Evolutionary conservation across 64 coral and sea anemone species (phyloP), one percentile per base, ranked within the genome.

Genomic region (Pocillopora damicornis): DNA sequence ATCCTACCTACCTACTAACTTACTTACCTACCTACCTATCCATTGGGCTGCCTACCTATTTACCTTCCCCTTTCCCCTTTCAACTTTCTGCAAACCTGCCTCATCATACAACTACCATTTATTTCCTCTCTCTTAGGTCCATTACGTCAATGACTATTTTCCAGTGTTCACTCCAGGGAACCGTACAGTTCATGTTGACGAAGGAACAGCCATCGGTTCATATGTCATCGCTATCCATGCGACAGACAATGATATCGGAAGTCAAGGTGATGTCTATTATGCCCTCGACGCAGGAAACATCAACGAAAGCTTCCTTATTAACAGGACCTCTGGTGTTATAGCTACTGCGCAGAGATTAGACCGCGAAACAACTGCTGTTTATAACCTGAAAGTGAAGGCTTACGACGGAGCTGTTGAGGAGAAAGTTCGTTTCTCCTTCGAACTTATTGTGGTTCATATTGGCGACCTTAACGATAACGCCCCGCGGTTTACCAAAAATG

Each of bases 131-230:
- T 79, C 51, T 59, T 74, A 93, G 87, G 92, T 89, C 0, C 74
- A 63, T 74, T 93, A 93, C 75, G 81, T 93, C 73, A 93, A 93
- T 87, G 92, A 93, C 23, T 93, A 86, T 58, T 72, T 75, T n/a
- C 92, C 92, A 85, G 87, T 88, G 13, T 89, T 93, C 71, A 38
- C 60, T 37, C 73, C 61, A 58, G 26, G 58, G 60, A 93, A 75
- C 18, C 66, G 26, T 1, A 51, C 30, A 0, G 75, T 35, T 35
- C 75, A 75, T 45, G 25, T 89, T 64, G 64, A 66, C 35, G 92
- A 93, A 74, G 75, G 65, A 61, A 26, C 51, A 62, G 36, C 80
- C 18, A 73, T 80, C 16, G 75, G 87, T 7, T 86, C 74, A 2
- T 59, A 3, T 7, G 68, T 93, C n/a, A 59, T 86, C 17, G 89